These are phyloP conservation scores for Lucilia sericata DNA, from an alignment of 1,140 invertebrate species.

Conservation along the genomic window DNA sequence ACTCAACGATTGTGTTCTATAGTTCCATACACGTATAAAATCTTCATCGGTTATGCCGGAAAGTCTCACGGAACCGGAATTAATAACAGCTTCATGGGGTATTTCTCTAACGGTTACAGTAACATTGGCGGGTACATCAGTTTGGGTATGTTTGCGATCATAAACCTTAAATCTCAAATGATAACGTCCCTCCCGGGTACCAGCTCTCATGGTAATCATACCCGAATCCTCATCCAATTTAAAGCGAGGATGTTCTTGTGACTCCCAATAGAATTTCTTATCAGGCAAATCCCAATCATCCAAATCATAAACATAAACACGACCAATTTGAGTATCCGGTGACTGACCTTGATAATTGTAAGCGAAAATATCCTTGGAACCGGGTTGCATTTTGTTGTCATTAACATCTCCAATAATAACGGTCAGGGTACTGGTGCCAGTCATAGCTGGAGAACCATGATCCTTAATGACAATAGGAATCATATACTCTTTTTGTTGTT, in stretches of 20 bases:
- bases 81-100: constrained; percentile 93
- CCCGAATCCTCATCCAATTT: constrained; percentile 91
- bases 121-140: constrained; percentile 91
- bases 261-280: constrained; percentile 96
- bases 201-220: constrained; percentile 94
- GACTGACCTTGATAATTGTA: constrained; percentile 96
- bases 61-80: constrained; percentile 93
- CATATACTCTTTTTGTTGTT: constrained; percentile 94
- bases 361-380: constrained; percentile 95
- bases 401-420: constrained; percentile 97
- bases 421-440: constrained; percentile 93
- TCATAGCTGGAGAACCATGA: constrained; percentile 89
- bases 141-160: constrained; percentile 93
- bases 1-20: constrained; percentile 84
- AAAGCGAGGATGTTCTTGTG: constrained; percentile 84
- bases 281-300: constrained; percentile 98
- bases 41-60: constrained; percentile 96
- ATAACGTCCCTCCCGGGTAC: constrained; percentile 87
- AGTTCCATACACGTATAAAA: constrained; percentile 94
- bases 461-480: constrained; percentile 95
- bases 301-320: constrained; percentile 95
- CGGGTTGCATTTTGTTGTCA: constrained; percentile 97
- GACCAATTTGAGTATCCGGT: constrained; percentile 92
- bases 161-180: constrained; percentile 92
- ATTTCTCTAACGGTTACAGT: constrained; percentile 94